Evolutionary conservation across 2,113 vertebrate species (phyloP).

Genomic region (Nematolebias whitei): DNA sequence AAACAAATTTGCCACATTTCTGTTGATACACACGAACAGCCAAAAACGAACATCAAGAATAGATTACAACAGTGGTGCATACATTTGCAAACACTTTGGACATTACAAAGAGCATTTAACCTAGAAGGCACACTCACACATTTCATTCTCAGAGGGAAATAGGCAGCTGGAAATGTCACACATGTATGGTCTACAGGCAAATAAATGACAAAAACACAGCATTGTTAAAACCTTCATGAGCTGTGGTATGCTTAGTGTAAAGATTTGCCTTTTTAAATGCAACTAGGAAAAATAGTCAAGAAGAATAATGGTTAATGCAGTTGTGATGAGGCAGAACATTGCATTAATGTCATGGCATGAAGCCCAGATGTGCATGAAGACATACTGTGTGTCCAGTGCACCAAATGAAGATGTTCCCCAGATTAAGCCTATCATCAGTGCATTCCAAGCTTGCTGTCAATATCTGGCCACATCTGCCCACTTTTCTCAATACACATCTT

Average conservation of each 20-base stretch:
- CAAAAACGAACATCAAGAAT: constrained; percentile 37
- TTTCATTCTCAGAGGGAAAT: constrained; percentile 39
- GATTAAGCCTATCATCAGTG: constrained; percentile 39
- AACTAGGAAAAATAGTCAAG: constrained; percentile 4
- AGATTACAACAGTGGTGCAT: constrained; percentile 44
- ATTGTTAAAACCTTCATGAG: constrained; percentile 47
- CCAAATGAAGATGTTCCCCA: constrained; percentile 54
- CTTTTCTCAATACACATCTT: constrained; percentile 39
- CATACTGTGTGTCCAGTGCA: constrained; percentile 5
- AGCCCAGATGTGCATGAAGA: constrained; percentile 27
- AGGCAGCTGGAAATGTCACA: constrained; percentile 67
- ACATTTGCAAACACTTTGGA: constrained; percentile 21
- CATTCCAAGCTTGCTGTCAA: constrained; percentile 48
- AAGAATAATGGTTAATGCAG: constrained; percentile 13
- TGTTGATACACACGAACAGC: constrained; percentile 47
- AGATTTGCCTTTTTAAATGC: constrained; percentile 21
- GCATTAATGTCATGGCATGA: constrained; percentile 20
- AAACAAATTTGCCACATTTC: constrained; percentile 55
- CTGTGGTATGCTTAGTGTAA: constrained; percentile 31
- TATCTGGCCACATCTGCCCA: constrained; percentile 57
- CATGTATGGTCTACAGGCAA: constrained; percentile 41
- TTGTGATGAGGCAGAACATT: background rate
- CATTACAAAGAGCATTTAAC: constrained; percentile 11
- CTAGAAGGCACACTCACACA: background rate
- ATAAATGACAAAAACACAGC: constrained; percentile 56